Percentiles rank a stretch among this genome's conserved stretches.
Conservation (phyloP, 2,113 vertebrate species). For the Phalacrocorax aristotelis region DNA sequence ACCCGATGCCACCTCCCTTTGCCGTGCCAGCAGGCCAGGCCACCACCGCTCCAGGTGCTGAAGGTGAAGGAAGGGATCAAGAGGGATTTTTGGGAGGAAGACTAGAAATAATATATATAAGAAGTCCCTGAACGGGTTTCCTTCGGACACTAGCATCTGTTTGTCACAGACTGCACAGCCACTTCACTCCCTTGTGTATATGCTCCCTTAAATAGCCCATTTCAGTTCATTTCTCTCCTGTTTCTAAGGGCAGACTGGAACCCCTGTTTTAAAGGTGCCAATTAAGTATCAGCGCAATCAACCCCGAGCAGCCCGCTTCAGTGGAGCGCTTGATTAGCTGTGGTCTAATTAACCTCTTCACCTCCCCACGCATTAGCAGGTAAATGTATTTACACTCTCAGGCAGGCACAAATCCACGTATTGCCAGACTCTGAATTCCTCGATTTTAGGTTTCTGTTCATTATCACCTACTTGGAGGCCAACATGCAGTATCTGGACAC, state of each 20-base stretch:
- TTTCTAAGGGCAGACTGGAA: neutral
- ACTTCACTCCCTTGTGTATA: neutral
- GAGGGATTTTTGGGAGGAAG: neutral
- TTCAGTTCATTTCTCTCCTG: neutral
- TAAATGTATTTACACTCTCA: neutral
- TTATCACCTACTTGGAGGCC: neutral
- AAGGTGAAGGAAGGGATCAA: neutral
- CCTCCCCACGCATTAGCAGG: neutral
- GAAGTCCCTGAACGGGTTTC: neutral
- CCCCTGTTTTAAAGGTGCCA: neutral
- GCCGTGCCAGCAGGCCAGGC: neutral
- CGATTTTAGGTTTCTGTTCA: neutral
- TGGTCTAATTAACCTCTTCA: conserved; percentile 51
- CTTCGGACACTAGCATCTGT: neutral
- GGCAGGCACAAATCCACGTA: neutral
- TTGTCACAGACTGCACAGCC: neutral
- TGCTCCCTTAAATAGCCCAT: neutral
- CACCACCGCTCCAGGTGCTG: neutral
- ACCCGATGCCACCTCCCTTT: too few species aligned
- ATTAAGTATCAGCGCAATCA: neutral
- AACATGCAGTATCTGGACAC: neutral
- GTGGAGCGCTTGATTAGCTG: neutral
- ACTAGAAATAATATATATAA: neutral
- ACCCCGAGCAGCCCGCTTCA: neutral
- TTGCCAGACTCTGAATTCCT: conserved; percentile 1